phyloP scores from a whole-genome alignment of 2,797 vertebrate genomes.

The Mycteria americana region DNA sequence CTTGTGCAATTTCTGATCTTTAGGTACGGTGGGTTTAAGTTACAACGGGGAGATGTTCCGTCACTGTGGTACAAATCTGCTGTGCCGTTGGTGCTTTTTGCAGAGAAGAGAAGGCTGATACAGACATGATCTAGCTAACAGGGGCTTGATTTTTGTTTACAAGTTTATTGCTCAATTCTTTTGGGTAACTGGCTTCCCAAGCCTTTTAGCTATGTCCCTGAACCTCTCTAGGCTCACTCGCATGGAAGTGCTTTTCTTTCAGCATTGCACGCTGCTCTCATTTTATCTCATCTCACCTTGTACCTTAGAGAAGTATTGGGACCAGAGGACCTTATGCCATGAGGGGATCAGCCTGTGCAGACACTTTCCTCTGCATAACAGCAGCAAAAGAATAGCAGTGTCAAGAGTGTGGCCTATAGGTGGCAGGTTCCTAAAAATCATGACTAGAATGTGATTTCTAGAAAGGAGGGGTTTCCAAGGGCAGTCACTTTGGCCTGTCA shows the following conservation, averaged over 20 bases:
- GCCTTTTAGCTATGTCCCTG: background rate
- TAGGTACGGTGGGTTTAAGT: background rate
- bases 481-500: background rate
- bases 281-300: background rate
- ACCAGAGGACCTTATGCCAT: rapidly evolving
- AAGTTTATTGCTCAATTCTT: background rate
- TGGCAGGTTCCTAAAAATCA: background rate
- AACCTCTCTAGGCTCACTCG: background rate
- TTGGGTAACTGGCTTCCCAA: background rate
- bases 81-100: background rate
- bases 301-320: background rate
- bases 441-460: background rate
- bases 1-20: background rate
- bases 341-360: background rate
- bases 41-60: background rate
- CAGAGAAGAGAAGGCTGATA: background rate
- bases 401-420: background rate
- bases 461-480: background rate
- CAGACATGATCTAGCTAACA: background rate
- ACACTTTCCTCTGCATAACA: background rate
- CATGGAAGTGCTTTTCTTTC: background rate
- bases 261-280: background rate
- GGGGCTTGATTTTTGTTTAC: background rate
- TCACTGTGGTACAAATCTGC: background rate
- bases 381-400: background rate